These are phyloP conservation scores for Stylophora pistillata DNA, from an alignment of 64 coral and sea anemone genomes.

Conservation along the genomic window DNA sequence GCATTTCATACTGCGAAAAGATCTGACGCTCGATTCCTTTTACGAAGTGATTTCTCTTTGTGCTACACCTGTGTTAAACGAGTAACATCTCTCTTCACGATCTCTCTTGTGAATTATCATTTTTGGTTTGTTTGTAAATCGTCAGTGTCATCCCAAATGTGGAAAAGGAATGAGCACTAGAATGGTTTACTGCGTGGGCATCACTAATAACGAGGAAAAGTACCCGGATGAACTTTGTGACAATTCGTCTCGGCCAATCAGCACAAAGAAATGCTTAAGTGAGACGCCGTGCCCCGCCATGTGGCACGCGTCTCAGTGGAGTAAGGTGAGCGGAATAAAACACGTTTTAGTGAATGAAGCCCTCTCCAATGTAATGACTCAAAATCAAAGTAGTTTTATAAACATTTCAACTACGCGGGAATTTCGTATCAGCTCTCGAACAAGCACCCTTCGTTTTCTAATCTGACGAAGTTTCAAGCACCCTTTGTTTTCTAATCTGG, in stretches of 20 bases:
- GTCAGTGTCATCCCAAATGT: slow-evolving; percentile 75
- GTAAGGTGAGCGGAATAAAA: slow-evolving; percentile 46
- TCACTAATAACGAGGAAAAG: slow-evolving; percentile 39
- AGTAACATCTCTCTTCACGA: too few relatives aligned
- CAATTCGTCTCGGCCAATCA: slow-evolving; percentile 51
- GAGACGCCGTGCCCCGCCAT: slow-evolving; percentile 62
- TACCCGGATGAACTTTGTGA: slow-evolving; percentile 71
- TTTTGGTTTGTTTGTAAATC: neutral
- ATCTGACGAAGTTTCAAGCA: too few relatives aligned
- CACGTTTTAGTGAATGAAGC: neutral
- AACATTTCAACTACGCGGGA: neutral
- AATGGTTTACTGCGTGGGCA: slow-evolving; percentile 85
- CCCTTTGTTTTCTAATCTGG: too few relatives aligned
- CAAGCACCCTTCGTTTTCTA: too few relatives aligned
- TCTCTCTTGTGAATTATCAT: too few relatives aligned
- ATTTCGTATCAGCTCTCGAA: neutral
- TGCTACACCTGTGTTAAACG: too few relatives aligned
- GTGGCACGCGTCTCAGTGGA: slow-evolving; percentile 90
- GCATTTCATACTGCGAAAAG: too few relatives aligned
- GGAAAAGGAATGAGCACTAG: slow-evolving; percentile 78
- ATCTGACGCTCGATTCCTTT: too few relatives aligned
- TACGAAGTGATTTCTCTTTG: too few relatives aligned
- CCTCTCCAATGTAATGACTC: too few relatives aligned
- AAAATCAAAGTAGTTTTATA: too few relatives aligned
- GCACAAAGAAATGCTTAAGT: slow-evolving; percentile 53